A percentile compares a stretch with the other conserved stretches of the same genome.
Conservation (phyloP, 2,113 vertebrate species). For the Hippoglossus stenolepis region DNA sequence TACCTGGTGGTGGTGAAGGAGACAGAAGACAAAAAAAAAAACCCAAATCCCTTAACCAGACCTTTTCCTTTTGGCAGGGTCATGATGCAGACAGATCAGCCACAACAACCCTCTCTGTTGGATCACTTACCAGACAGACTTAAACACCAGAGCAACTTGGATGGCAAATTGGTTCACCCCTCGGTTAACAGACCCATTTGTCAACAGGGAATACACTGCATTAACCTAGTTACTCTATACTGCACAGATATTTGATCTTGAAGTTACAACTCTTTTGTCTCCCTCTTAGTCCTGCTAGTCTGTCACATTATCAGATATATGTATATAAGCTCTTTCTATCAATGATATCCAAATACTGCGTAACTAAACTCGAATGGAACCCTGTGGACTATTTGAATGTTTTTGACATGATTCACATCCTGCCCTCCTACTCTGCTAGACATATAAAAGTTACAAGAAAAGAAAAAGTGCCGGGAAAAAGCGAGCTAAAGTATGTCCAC, state of each 20-base stretch:
- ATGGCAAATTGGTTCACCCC: conserved; percentile 15
- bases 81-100: conserved; percentile 52
- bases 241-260: neutral
- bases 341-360: neutral
- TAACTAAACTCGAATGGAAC: neutral
- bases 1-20: conserved; percentile 27
- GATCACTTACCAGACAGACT: conserved; percentile 50
- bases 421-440: neutral
- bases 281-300: neutral
- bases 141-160: conserved; percentile 38
- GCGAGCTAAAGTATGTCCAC: too few species aligned
- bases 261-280: conserved; percentile 6
- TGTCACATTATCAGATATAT: neutral
- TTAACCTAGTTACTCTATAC: conserved; percentile 1
- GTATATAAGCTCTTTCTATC: too few species aligned
- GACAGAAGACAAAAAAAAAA: conserved; percentile 4
- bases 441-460: neutral
- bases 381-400: neutral
- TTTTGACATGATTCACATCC: neutral
- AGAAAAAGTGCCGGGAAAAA: too few species aligned
- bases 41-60: conserved; percentile 68
- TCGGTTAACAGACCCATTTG: conserved; percentile 4
- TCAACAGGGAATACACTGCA: conserved; percentile 18
- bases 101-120: conserved; percentile 45
- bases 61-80: conserved; percentile 57